Base-by-base conservation (phyloP, 2,797 vertebrate species). In the Gymnocypris eckloni region DNA sequence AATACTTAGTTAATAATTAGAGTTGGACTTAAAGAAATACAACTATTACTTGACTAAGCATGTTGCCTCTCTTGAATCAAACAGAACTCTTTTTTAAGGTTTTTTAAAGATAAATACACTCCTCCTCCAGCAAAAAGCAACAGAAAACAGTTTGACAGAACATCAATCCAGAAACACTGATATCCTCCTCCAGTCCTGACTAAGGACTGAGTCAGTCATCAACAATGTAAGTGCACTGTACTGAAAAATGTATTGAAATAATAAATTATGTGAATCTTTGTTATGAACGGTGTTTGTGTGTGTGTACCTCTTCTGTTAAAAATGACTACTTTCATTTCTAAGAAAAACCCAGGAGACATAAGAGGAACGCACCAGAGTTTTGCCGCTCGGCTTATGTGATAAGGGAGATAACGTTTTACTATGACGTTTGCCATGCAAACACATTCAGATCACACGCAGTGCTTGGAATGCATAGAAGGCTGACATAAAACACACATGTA, bases 381-480 rank as follows among this genome's bases (percentile, higher is more conserved):
- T 13, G 10, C 9, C 4, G 1, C 33, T 84, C 15, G 20, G 33
- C 28, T 78, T 28, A 25, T 22, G 52, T 69, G 73, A 77, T 84
- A 43, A 78, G 52, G 0, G 15, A 78, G 75, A 70, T 84, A 33
- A 59, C 13, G 12, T 45, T 78, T 79, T 56, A 69, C 50, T 22
- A 13, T 54, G 45, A 84, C 10, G 64, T 78, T 69, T 76, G n/a
- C 43, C 61, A n/a, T 66, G 59, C 59, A 83, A 77, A 77, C 45
- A 69, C 76, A 84, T 13, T 83, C 82, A 61, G 10, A 88, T 70
- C 61, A 69, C 79, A 66, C 48, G 59, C 56, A 10, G 18, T 22
- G 15, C 0, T 39, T 90, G 88, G 90, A 92, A 93, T 93, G 90
- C 64, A 8, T 22, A 90, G 86, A 90, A 89, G 89, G 84, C 82